These are phyloP conservation scores for Phymorhynchus buccinoides DNA, from an alignment of 1,140 invertebrate genomes.

Conservation along the genomic window DNA sequence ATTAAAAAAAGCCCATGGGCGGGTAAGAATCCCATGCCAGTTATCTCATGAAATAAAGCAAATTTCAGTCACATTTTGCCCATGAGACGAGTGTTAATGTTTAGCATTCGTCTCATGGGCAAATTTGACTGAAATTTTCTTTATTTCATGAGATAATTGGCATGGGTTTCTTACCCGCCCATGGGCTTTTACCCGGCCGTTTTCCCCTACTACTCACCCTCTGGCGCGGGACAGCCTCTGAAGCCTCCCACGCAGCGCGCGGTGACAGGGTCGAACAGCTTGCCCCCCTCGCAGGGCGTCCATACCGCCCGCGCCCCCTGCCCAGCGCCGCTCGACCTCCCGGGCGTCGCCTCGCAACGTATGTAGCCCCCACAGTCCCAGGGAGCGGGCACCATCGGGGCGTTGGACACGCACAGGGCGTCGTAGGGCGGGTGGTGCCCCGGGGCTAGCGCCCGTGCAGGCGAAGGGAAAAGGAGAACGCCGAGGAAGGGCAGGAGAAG, in stretches of 20 bases:
- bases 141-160: no score
- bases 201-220: conserved; percentile 31
- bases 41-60: no score
- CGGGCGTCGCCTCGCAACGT: not conserved
- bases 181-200: not conserved
- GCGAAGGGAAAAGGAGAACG: not conserved
- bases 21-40: no score
- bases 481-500: no score
- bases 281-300: not conserved
- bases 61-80: no score
- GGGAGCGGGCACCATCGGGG: not conserved
- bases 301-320: conserved; percentile 26
- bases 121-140: not conserved
- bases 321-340: not conserved
- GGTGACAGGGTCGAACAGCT: conserved; percentile 13
- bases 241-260: conserved; percentile 9
- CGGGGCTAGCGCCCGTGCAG: not conserved
- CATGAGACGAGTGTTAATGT: no score
- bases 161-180: no score
- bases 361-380: conserved; percentile 43
- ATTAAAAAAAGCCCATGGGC: no score
- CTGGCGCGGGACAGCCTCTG: conserved; percentile 2
- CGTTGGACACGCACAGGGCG: conserved; percentile 12
- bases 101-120: no score
- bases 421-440: conserved; percentile 34